A percentile compares a stretch with the other conserved stretches of the same genome.
phyloP scores from a whole-genome alignment of 2,113 vertebrate genomes.

The Podarcis raffonei region DNA sequence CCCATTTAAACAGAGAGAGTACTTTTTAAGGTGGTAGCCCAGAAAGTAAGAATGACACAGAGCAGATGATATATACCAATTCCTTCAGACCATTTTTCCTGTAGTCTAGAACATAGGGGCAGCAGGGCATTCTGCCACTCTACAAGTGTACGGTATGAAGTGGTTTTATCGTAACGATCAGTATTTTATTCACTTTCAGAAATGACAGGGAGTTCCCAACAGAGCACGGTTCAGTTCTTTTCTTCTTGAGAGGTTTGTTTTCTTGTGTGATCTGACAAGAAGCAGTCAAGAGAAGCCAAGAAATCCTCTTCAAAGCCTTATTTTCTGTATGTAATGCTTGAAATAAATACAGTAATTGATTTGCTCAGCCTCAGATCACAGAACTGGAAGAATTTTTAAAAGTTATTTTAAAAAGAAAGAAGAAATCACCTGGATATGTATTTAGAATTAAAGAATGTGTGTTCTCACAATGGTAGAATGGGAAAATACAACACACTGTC shows the following conservation, averaged over 20 bases:
- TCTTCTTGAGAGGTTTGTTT: neutral
- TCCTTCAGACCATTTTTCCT: neutral
- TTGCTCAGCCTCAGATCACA: neutral
- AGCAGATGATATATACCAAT: neutral
- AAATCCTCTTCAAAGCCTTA: constrained; percentile 1
- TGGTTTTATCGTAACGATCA: neutral
- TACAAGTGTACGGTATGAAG: constrained; percentile 7
- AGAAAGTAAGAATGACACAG: neutral
- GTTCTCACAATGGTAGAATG: neutral
- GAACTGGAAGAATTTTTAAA: neutral
- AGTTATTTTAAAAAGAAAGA: neutral
- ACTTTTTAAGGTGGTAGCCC: neutral
- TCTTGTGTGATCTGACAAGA: neutral
- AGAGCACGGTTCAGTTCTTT: neutral
- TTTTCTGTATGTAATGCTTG: neutral
- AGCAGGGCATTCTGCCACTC: neutral
- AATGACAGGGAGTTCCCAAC: neutral
- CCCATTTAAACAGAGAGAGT: neutral
- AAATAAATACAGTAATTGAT: neutral
- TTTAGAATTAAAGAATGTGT: neutral
- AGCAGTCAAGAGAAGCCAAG: neutral
- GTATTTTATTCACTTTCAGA: constrained; percentile 3
- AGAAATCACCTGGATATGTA: neutral
- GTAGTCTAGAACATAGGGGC: neutral
- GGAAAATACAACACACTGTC: neutral